Conservation (phyloP, 2,797 vertebrate species). For the Cheirogaleus major region DNA sequence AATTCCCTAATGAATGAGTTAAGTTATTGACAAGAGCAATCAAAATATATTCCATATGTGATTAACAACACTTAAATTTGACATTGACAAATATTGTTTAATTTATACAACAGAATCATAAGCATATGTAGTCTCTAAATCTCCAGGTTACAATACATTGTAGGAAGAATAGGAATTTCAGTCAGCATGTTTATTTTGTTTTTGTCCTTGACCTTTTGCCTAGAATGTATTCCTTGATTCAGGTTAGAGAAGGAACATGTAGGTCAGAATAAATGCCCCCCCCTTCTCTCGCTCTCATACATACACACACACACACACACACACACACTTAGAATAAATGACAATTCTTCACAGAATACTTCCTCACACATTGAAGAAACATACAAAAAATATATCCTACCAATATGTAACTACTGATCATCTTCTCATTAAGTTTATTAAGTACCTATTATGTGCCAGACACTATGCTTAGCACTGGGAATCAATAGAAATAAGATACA, state of each 20-base stretch:
- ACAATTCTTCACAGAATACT: background rate
- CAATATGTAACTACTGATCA: background rate
- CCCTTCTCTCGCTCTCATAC: background rate
- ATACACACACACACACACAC: background rate
- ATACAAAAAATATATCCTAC: background rate
- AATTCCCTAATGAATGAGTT: slow-evolving; percentile 71
- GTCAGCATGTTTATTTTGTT: background rate
- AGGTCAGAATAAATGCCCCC: background rate
- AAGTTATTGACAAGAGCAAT: slow-evolving; percentile 73
- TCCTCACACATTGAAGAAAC: background rate
- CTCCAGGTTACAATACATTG: slow-evolving; percentile 42
- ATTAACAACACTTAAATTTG: slow-evolving; percentile 72
- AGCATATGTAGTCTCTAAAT: background rate
- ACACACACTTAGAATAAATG: background rate
- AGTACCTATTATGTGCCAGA: background rate
- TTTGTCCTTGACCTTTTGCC: slow-evolving; percentile 18
- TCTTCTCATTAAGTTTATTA: slow-evolving; percentile 14
- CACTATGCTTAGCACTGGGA: background rate
- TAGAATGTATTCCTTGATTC: slow-evolving; percentile 25
- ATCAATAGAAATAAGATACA: slow-evolving; percentile 4
- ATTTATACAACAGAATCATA: slow-evolving; percentile 56
- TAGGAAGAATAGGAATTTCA: background rate
- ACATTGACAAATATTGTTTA: slow-evolving; percentile 69
- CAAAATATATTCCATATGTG: slow-evolving; percentile 71
- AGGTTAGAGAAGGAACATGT: background rate